Conservation (phyloP, 2,888 invertebrate species). For the Bombyx huttoni region DNA sequence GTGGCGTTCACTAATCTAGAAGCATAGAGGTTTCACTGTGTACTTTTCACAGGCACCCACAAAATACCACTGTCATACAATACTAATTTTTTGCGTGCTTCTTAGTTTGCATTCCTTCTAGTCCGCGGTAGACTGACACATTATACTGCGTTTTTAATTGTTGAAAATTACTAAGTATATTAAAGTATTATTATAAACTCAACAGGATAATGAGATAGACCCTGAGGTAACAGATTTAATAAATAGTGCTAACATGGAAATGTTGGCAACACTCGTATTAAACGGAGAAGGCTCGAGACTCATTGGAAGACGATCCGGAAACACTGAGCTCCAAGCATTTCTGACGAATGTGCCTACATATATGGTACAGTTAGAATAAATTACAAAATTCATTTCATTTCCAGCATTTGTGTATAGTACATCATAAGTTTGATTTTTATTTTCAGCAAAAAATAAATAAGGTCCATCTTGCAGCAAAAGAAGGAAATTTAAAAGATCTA, state of each 20-base stretch:
- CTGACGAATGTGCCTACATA: conserved; percentile 89
- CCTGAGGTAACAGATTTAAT: conserved; percentile 78
- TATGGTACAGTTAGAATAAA: conserved; percentile 74
- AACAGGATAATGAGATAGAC: conserved; percentile 70
- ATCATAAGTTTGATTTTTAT: neutral
- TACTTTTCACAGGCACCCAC: conserved; percentile 52
- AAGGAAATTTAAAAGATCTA: conserved; percentile 87
- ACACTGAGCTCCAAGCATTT: conserved; percentile 88
- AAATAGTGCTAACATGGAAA: conserved; percentile 87
- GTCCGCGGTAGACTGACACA: conserved; percentile 35
- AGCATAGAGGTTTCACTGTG: conserved; percentile 58
- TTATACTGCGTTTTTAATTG: neutral
- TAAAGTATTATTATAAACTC: conserved; percentile 10
- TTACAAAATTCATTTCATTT: no score
- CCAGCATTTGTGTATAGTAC: no score
- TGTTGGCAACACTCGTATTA: conserved; percentile 89
- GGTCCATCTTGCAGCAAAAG: conserved; percentile 88
- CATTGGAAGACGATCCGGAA: conserved; percentile 77
- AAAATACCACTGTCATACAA: conserved; percentile 51
- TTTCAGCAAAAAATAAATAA: conserved; percentile 89
- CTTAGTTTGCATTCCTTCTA: conserved; percentile 38
- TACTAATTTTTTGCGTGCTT: conserved; percentile 60
- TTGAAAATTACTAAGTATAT: conserved; percentile 1
- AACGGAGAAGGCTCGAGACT: conserved; percentile 89
- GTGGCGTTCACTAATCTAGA: conserved; percentile 63